phyloP scores from a whole-genome alignment of 1,140 invertebrate species.

The Rhyacophila brunnea region DNA sequence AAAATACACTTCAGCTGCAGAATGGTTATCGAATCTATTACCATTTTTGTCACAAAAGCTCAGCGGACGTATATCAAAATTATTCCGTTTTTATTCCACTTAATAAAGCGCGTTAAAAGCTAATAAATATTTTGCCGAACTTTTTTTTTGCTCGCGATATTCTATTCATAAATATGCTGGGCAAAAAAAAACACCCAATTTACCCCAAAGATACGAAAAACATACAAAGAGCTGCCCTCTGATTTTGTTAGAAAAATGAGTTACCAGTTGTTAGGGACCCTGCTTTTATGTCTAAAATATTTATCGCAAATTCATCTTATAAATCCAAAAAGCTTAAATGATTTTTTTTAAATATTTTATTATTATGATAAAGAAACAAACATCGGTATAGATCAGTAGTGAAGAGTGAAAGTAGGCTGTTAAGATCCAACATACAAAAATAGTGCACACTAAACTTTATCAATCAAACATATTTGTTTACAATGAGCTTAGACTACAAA shows the following conservation, averaged over 20 bases:
- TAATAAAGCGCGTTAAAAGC: slow-evolving; percentile 30
- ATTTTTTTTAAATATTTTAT: too few relatives aligned
- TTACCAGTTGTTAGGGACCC: neutral
- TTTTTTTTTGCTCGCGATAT: too few relatives aligned
- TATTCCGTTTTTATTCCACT: slow-evolving; percentile 16
- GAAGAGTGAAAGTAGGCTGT: too few relatives aligned
- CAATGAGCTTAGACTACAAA: too few relatives aligned
- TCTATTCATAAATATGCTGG: neutral
- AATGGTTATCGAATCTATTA: neutral
- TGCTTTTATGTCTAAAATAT: neutral
- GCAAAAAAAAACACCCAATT: neutral
- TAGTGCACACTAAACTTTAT: too few relatives aligned
- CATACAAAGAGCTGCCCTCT: neutral
- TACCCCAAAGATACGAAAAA: neutral
- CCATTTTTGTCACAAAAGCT: slow-evolving; percentile 8
- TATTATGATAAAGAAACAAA: too few relatives aligned
- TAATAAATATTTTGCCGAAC: slow-evolving; percentile 16
- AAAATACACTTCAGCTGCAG: neutral
- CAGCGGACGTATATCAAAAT: neutral
- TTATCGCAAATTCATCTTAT: neutral
- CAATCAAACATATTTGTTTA: too few relatives aligned
- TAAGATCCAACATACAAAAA: too few relatives aligned
- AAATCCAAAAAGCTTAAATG: too few relatives aligned
- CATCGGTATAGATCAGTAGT: too few relatives aligned
- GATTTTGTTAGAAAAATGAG: neutral